A percentile compares a stretch with the other conserved stretches of the same genome.
These are phyloP conservation scores for Pseudochaenichthys georgianus DNA, from an alignment of 2,797 vertebrate genomes.

Conservation along the genomic window DNA sequence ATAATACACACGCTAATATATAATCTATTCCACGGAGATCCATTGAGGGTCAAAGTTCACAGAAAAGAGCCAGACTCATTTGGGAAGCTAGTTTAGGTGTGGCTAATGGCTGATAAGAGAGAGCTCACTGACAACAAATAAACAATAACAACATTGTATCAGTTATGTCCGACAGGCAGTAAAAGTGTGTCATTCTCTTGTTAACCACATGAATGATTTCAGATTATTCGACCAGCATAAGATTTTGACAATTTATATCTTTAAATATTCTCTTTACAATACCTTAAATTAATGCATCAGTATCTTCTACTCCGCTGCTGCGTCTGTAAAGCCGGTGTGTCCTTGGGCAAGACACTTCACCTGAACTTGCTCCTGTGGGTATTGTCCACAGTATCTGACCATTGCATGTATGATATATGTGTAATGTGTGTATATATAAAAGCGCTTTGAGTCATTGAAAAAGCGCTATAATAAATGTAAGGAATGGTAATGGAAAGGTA, in stretches of 20 bases:
- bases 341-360: too few relatives aligned
- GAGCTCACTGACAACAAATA: background rate
- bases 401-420: too few relatives aligned
- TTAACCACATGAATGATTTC: background rate
- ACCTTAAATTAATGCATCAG: background rate
- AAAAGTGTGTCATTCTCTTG: background rate
- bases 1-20: slow-evolving; percentile 10
- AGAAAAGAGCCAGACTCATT: background rate
- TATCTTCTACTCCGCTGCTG: background rate
- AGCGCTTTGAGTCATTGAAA: too few relatives aligned
- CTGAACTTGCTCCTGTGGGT: too few relatives aligned
- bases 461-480: too few relatives aligned
- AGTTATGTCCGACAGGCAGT: background rate
- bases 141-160: background rate
- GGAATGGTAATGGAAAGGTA: too few relatives aligned
- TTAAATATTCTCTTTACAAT: background rate
- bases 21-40: slow-evolving; percentile 4
- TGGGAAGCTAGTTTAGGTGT: background rate
- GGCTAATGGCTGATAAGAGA: background rate
- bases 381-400: too few relatives aligned
- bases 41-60: slow-evolving; percentile 1
- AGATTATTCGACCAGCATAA: background rate
- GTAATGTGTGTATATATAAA: too few relatives aligned
- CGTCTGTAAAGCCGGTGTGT: too few relatives aligned
- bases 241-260: background rate